Base-by-base conservation (phyloP, 2,797 vertebrate genomes). In the Tokudaia tokunoshimensis region DNA sequence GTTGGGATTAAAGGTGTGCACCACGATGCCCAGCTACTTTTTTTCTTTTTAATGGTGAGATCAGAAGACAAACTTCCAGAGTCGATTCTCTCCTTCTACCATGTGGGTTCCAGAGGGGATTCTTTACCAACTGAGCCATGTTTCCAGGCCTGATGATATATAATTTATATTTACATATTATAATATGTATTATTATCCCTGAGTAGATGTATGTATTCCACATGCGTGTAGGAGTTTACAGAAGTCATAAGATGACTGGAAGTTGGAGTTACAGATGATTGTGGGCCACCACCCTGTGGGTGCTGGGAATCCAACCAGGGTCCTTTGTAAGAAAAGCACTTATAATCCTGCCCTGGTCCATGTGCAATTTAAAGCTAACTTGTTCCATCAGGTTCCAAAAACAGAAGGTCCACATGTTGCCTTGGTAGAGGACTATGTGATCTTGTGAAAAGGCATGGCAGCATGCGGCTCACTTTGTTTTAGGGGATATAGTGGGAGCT, bases 1-100 rank as follows among this genome's bases (percentile, higher is more conserved):
- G 61, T 19, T 47, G 61, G 29, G 61, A 22, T 70, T 24, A 24
- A 22, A 70, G 44, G 17, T 1, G 0, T 29, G n/a, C 0, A 0
- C 22, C 12, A 59, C 80, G 12, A 41, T 15, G 55, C 3, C n/a
- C 57, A 13, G 80, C 3, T 41, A 24, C 37, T 57, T 22, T 34
- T n/a, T 81, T 81, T 55, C 19, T 37, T 82, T 29, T 26, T 15
- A 81, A 41, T 61, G 22, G 10, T 47, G 29, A 47, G 41, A 17
- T 84, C 82, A 50, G 59, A 84, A 19, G 52, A 26, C 5, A 59
- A 12, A 63, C 15, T 31, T 47, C 8, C 41, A 63, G 59, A 84
- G 29, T 8, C 1, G 29, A 31, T 84, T 47, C 5, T 65, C 41
- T 65, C 59, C 26, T 29, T 63, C 57, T 65, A 63, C 15, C 26